Evolutionary conservation across 2,113 vertebrate genomes (phyloP).

Genomic region (Lycaon pictus): DNA sequence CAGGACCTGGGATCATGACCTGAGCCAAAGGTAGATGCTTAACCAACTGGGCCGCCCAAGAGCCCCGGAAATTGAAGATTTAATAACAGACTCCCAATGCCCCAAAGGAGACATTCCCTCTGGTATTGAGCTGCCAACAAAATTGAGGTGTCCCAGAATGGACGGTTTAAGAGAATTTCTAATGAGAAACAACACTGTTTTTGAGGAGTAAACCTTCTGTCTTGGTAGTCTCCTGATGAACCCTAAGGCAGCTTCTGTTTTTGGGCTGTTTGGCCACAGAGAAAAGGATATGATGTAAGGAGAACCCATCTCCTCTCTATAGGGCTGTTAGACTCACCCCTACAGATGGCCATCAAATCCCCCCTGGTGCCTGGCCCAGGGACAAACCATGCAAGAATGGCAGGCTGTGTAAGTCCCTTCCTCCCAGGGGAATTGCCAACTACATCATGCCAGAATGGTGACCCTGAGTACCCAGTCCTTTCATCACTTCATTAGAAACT

Average conservation of each 20-base stretch:
- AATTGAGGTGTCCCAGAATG: background rate
- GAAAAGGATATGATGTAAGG: background rate
- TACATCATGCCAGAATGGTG: background rate
- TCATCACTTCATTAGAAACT: background rate
- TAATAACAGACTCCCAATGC: background rate
- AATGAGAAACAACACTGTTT: background rate
- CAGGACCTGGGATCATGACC: too few relatives aligned
- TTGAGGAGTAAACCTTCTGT: background rate
- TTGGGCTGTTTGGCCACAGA: background rate
- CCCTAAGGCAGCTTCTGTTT: background rate
- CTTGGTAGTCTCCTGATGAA: background rate
- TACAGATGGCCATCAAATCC: background rate
- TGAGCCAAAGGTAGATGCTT: too few relatives aligned
- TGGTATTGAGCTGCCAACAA: conserved; percentile 2
- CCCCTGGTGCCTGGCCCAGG: background rate
- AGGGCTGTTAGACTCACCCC: background rate
- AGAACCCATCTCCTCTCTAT: background rate
- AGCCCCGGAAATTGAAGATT: background rate
- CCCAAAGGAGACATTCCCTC: background rate
- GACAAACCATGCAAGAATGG: background rate
- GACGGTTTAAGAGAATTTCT: background rate
- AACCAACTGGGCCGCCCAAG: too few relatives aligned
- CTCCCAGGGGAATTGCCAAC: background rate
- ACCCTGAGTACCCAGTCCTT: background rate
- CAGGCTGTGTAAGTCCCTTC: background rate